Conservation (phyloP, 2,113 vertebrate genomes). For the Hippocampus zosterae region DNA sequence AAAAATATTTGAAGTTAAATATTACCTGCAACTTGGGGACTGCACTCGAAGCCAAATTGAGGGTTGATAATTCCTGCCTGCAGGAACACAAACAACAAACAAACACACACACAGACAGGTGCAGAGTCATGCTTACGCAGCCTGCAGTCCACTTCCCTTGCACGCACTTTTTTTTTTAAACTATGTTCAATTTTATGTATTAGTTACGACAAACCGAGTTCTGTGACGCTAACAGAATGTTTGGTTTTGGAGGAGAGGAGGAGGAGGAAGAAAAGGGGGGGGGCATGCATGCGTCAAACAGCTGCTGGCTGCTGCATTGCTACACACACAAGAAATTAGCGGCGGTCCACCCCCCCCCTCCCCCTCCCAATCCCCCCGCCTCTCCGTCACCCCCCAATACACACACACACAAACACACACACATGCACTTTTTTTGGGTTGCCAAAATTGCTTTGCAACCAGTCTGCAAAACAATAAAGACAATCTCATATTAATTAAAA, state of each 20-base stretch:
- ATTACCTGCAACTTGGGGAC: conserved; percentile 33
- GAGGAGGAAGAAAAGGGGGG: not conserved
- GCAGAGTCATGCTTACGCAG: conserved; percentile 30
- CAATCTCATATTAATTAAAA: not conserved
- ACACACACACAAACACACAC: too few species aligned
- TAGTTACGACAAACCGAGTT: conserved; percentile 14
- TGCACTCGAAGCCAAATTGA: not conserved
- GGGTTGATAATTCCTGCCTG: conserved; percentile 9
- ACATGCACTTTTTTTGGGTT: not conserved
- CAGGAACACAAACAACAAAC: conserved; percentile 9
- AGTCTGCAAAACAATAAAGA: conserved; percentile 6
- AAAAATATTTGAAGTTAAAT: conserved; percentile 1
- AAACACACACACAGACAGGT: conserved; percentile 45
- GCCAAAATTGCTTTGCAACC: not conserved
- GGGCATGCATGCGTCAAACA: conserved; percentile 53
- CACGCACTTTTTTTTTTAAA: conserved; percentile 17
- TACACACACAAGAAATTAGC: conserved; percentile 15
- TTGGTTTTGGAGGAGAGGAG: not conserved
- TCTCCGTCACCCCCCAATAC: too few species aligned
- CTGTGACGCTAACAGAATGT: conserved; percentile 25
- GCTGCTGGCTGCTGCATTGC: conserved; percentile 55
- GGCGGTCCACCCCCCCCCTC: too few species aligned
- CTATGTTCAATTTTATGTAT: not conserved
- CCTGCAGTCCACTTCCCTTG: not conserved
- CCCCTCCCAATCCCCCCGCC: too few species aligned